Conservation (phyloP, 2,888 invertebrate species). For the Spicauda simplicius region DNA sequence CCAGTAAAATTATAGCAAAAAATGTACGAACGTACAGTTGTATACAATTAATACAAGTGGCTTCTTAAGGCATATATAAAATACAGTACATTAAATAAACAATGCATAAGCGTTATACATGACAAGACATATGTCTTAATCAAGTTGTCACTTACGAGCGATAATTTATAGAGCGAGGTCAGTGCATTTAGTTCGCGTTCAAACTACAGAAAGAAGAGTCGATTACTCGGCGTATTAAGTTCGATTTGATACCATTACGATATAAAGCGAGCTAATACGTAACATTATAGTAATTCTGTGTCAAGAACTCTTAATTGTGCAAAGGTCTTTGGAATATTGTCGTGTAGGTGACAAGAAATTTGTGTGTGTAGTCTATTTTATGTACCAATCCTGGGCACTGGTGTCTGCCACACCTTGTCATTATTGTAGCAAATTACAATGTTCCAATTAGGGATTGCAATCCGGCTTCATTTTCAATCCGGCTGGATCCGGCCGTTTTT, state of each 20-base stretch:
- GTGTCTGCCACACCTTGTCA: no score
- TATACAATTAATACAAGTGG: background rate
- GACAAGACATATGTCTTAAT: slow-evolving; percentile 28
- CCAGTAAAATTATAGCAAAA: no score
- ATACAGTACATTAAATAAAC: slow-evolving; percentile 2
- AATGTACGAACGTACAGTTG: background rate
- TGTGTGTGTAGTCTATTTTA: no score
- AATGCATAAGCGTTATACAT: slow-evolving; percentile 8
- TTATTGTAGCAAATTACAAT: no score
- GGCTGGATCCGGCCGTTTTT: no score
- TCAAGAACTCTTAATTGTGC: slow-evolving; percentile 12
- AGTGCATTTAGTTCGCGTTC: slow-evolving; percentile 3
- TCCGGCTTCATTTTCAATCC: no score
- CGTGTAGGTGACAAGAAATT: slow-evolving; percentile 9
- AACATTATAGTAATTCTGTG: slow-evolving; percentile 16
- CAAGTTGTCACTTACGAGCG: slow-evolving; percentile 28
- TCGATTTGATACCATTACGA: slow-evolving; percentile 19
- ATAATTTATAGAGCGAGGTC: slow-evolving; percentile 26
- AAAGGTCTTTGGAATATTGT: slow-evolving; percentile 9
- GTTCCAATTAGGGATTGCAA: no score
- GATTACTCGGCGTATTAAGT: slow-evolving; percentile 23
- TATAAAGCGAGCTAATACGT: slow-evolving; percentile 19
- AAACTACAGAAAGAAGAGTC: slow-evolving; percentile 23
- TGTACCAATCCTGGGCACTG: no score
- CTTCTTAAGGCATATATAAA: background rate